Conservation (phyloP, 2,888 invertebrate species). For the Helleia helle region DNA sequence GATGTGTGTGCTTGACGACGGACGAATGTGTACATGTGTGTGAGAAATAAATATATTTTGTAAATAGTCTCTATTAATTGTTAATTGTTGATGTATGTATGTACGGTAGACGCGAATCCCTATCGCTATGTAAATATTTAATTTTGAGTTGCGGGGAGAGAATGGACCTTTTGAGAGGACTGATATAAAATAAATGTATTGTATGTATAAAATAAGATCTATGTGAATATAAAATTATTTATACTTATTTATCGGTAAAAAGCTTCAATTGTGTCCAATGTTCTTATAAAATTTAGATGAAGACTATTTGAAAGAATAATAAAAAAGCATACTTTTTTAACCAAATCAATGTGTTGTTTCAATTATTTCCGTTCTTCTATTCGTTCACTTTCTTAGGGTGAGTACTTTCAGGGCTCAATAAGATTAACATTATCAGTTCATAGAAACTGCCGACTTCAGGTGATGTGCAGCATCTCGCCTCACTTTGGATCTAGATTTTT, state of each 20-base stretch:
- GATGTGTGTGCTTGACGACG: slow-evolving; percentile 48
- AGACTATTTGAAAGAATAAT: slow-evolving; percentile 74
- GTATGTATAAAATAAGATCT: slow-evolving; percentile 73
- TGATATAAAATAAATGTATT: slow-evolving; percentile 74
- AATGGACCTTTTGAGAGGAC: slow-evolving; percentile 75
- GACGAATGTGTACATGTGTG: slow-evolving; percentile 35
- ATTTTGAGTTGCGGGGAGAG: slow-evolving; percentile 73
- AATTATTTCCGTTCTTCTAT: slow-evolving; percentile 9
- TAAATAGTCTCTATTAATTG: slow-evolving; percentile 74
- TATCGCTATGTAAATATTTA: slow-evolving; percentile 72
- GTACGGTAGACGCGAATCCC: slow-evolving; percentile 72
- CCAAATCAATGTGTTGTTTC: slow-evolving; percentile 58
- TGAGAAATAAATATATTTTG: slow-evolving; percentile 54
- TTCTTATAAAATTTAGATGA: slow-evolving; percentile 75
- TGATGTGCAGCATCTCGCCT: too few relatives aligned
- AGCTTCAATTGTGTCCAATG: slow-evolving; percentile 74
- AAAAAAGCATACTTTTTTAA: slow-evolving; percentile 75
- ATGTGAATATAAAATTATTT: slow-evolving; percentile 75
- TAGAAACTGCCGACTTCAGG: too few relatives aligned
- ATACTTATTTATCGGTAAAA: slow-evolving; percentile 75
- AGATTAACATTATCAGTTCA: too few relatives aligned
- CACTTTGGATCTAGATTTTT: too few relatives aligned
- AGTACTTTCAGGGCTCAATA: too few relatives aligned
- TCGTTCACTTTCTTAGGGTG: too few relatives aligned
- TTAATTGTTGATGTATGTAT: slow-evolving; percentile 74